These are phyloP conservation scores for Cebus imitator DNA, from an alignment of 2,113 vertebrate species.

Conservation along the genomic window DNA sequence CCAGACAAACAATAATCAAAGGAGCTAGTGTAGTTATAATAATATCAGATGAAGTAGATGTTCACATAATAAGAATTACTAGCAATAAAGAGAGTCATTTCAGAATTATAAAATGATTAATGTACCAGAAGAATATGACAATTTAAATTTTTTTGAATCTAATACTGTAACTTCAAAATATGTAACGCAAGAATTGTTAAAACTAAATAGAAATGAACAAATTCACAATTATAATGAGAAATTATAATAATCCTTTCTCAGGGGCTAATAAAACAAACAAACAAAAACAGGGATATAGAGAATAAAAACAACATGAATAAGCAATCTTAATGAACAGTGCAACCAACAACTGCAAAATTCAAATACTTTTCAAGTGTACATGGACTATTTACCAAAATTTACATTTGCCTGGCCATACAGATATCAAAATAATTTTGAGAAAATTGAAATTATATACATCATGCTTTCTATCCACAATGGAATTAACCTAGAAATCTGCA, in stretches of 20 bases:
- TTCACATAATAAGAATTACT: not conserved
- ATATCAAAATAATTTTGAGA: not conserved
- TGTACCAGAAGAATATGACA: not conserved
- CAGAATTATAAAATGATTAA: not conserved
- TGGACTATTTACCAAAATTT: not conserved
- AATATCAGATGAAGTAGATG: not conserved
- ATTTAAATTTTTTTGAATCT: not conserved
- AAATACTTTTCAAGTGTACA: not conserved
- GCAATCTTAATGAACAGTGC: not conserved
- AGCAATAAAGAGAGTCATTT: not conserved
- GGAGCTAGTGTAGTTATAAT: not conserved
- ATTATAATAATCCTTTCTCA: not conserved
- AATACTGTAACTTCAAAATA: not conserved
- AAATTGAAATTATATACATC: not conserved
- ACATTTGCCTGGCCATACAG: not conserved
- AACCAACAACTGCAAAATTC: not conserved
- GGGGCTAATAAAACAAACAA: not conserved
- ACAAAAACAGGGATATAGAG: not conserved
- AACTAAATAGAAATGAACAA: not conserved
- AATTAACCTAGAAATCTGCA: not conserved
- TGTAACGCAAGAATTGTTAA: not conserved
- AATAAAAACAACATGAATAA: not conserved
- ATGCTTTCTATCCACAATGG: not conserved
- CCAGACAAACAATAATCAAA: not conserved
- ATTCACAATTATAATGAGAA: not conserved